These are phyloP conservation scores for Amphipoea lucens DNA, from an alignment of 2,888 invertebrate genomes.

Conservation along the genomic window DNA sequence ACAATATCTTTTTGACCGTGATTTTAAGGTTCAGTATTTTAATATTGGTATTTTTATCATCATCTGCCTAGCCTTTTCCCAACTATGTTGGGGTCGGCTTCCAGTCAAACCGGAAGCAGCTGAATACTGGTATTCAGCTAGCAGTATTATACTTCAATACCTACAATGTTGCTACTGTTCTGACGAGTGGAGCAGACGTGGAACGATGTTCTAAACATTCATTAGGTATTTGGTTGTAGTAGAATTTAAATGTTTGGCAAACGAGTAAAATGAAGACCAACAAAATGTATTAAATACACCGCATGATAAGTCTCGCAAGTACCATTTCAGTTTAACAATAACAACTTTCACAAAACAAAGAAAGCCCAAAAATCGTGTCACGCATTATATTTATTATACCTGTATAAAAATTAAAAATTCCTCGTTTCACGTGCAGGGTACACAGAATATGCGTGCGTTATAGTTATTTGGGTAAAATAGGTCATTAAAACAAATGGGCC, in stretches of 20 bases:
- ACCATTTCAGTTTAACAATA: not conserved
- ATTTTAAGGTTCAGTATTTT: not conserved
- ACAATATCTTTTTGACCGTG: not conserved
- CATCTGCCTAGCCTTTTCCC: too few species aligned
- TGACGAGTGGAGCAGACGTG: not conserved
- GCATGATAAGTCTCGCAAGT: not conserved
- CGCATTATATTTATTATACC: conserved; percentile 13
- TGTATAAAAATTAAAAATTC: conserved; percentile 51
- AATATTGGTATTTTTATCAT: not conserved
- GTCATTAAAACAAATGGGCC: conserved; percentile 66
- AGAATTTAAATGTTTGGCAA: not conserved
- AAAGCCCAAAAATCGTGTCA: not conserved
- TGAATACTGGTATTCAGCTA: too few species aligned
- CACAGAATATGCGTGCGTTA: conserved; percentile 63
- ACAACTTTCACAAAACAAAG: conserved; percentile 22
- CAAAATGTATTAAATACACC: not conserved
- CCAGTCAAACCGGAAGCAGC: too few species aligned
- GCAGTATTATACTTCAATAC: too few species aligned
- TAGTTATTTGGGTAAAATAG: conserved; percentile 63
- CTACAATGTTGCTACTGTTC: not conserved
- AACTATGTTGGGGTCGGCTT: too few species aligned
- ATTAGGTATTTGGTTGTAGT: not conserved
- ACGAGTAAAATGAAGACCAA: too few species aligned
- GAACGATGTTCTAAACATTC: not conserved
- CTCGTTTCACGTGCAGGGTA: conserved; percentile 36